A percentile compares a stretch with the other conserved stretches of the same genome.
phyloP scores from a whole-genome alignment of 1,140 invertebrate species.

The Neotoxoptera formosana region DNA sequence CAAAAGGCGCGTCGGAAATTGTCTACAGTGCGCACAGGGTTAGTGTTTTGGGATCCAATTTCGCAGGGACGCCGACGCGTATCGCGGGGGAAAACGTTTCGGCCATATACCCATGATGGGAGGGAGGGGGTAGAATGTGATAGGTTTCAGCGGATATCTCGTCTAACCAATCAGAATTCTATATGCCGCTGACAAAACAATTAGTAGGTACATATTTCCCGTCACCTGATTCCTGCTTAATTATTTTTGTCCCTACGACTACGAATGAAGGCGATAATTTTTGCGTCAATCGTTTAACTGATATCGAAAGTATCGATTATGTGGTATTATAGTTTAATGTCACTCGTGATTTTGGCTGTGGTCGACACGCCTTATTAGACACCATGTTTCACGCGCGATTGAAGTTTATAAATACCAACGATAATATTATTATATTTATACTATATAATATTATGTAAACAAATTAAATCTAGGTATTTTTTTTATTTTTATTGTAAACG shows the following conservation, averaged over 20 bases:
- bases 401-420: not conserved
- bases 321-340: not conserved
- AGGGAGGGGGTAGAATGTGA: not conserved
- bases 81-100: not conserved
- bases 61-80: not conserved
- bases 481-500: not conserved
- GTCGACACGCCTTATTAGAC: not conserved
- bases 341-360: not conserved
- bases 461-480: not conserved
- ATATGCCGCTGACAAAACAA: not conserved
- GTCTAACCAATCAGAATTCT: not conserved
- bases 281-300: not conserved
- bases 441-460: not conserved
- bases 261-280: not conserved
- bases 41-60: not conserved
- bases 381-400: not conserved
- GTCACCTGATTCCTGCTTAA: not conserved
- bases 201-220: not conserved
- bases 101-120: not conserved
- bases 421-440: not conserved
- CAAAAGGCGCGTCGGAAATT: not conserved
- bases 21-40: not conserved
- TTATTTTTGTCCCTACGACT: not conserved
- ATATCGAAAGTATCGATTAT: not conserved
- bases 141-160: not conserved